Evolutionary conservation across 1,140 invertebrate genomes (phyloP), one percentile per base, ranked within the genome.

Genomic region (Macrobrachium rosenbergii): DNA sequence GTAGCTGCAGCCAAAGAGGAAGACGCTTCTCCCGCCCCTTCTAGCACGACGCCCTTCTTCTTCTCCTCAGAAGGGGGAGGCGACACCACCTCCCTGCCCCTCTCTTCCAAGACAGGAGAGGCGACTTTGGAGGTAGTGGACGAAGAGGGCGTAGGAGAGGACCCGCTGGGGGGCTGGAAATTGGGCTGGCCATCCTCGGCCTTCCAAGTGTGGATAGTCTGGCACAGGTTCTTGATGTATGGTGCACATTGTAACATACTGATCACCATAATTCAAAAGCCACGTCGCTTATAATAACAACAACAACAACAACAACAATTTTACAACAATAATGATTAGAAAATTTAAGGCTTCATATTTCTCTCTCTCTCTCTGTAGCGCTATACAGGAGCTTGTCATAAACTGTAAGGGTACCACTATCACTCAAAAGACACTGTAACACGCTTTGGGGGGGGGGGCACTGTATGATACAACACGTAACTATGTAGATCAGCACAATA

Each of bases 171-270:
- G 82, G 59, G 59, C 28, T 76, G 43, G 23, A 73, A 77, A 64
- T 67, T 81, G 17, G 81, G 78, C 16, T 77, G 84, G 45, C 23
- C 37, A 14, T 87, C 84, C 62, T 87, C 84, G n/a, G 52, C 78
- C 78, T 87, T 87, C 84, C 84, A 87, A 7, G 84, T 87, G 77
- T 87, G 84, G 37, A 87, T 87, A 78, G 84, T 87, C 75, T 87
- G 84, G 19, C 84, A 87, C 17, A 87, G 62, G 84, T 87, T 87
- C 84, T 87, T 87, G 84, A 87, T 87, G 37, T 87, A 87, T 12
- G 84, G 84, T 14, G 84, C 84, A 81, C 84, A 87, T 87, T 87
- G 84, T 87, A 87, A 60, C 84, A 87, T 87, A 75, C 84, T 87
- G 84, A 87, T 62, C 63, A 87, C 84, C 84, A 87, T 87, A 64